These are phyloP conservation scores for Hippopotamyrus pictus DNA, from an alignment of 2,797 vertebrate species.

Conservation along the genomic window DNA sequence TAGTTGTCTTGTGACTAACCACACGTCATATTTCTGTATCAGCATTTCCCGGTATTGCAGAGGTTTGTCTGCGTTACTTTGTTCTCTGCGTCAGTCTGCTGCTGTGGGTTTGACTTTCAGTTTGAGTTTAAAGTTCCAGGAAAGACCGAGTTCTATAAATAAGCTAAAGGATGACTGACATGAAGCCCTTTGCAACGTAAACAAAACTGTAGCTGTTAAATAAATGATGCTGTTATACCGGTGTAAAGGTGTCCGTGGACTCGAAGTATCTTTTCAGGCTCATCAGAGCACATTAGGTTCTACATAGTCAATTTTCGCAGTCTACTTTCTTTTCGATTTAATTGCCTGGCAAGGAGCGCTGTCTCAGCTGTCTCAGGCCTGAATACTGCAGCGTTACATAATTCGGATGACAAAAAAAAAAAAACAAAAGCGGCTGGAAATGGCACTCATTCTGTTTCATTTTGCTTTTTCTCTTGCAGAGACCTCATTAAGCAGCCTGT, in stretches of 20 bases:
- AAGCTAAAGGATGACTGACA: background rate
- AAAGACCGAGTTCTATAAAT: background rate
- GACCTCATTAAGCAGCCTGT: background rate
- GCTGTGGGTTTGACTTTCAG: slow-evolving; percentile 3
- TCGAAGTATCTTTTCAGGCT: background rate
- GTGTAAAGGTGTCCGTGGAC: background rate
- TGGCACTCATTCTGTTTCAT: background rate
- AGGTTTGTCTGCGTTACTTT: background rate
- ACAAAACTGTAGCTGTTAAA: background rate
- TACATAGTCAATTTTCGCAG: background rate
- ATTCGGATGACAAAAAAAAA: background rate
- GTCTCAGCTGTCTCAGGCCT: background rate
- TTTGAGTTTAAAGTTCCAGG: slow-evolving; percentile 13
- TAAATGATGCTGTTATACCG: background rate
- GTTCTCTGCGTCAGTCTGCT: background rate
- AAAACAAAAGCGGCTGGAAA: background rate
- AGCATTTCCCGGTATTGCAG: slow-evolving; percentile 13
- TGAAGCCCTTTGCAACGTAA: background rate
- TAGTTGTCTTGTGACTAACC: background rate
- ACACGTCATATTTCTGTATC: background rate
- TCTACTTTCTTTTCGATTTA: background rate
- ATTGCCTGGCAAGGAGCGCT: background rate
- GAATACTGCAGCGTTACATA: background rate
- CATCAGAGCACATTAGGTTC: background rate
- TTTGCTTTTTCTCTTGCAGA: slow-evolving; percentile 5